These are phyloP conservation scores for Rhinolophus ferrumequinum DNA, from an alignment of 2,113 vertebrate species.

Conservation along the genomic window DNA sequence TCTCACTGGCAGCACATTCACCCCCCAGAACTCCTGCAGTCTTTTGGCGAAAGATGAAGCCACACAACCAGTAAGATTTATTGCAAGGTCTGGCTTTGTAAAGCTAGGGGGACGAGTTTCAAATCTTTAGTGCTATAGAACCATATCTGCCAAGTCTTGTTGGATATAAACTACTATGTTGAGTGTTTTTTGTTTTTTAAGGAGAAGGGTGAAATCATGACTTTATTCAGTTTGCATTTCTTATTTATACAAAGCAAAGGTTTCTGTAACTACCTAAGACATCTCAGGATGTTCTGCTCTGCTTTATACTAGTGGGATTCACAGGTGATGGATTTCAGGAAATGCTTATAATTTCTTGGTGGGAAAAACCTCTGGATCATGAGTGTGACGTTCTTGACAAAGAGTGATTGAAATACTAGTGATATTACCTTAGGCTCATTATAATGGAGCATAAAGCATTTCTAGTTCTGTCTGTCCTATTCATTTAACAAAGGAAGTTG, in stretches of 20 bases:
- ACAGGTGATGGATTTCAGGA: not conserved
- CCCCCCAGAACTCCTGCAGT: slow-evolving; percentile 12
- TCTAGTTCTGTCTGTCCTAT: not conserved
- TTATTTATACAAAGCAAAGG: slow-evolving; percentile 8
- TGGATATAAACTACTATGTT: slow-evolving; percentile 21
- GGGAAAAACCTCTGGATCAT: not conserved
- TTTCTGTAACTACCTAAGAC: not conserved
- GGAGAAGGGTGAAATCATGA: slow-evolving; percentile 7
- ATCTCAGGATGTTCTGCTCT: not conserved
- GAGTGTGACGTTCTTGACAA: slow-evolving; percentile 14
- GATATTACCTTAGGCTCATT: not conserved
- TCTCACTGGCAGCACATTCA: slow-evolving; percentile 52
- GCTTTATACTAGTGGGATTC: not conserved
- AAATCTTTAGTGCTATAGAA: not conserved
- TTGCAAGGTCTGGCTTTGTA: slow-evolving; percentile 20
- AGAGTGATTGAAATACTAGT: not conserved
- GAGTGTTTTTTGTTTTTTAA: not conserved
- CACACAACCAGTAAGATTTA: slow-evolving; percentile 50
- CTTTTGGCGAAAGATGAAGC: slow-evolving; percentile 3
- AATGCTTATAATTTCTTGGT: not conserved
- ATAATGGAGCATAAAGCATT: not conserved
- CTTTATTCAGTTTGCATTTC: slow-evolving; percentile 42
- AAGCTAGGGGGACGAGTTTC: slow-evolving; percentile 24
- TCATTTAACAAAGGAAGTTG: not conserved
- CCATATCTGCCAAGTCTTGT: slow-evolving; percentile 21